Base-by-base conservation (phyloP, 2,113 vertebrate species). In the Muscicapa adusta region DNA sequence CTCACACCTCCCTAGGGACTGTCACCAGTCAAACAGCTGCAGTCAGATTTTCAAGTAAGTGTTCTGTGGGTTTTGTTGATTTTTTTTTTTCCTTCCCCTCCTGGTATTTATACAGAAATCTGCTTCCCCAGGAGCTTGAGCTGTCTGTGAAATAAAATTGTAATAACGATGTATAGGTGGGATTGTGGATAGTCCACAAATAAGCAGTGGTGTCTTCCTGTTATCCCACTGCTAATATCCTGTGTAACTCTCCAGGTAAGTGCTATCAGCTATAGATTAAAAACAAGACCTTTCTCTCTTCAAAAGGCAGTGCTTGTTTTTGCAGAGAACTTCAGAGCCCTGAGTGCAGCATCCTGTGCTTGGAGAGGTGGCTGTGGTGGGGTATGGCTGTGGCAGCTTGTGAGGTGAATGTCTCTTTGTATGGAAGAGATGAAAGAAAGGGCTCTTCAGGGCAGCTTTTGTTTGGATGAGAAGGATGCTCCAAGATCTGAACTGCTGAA, bases 11-110 rank as follows among this genome's bases (percentile, higher is more conserved):
- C 11, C 97, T 98, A 0, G 99, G 99, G 90, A 98, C 97, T 11
- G 97, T 99, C 93, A 98, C 98, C 96, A 99, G 99, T 96, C 98
- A 99, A 88, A 98, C 97, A 2, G 97, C 98, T 18, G 95, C 97
- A 73, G 97, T 99, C 93, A 98, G 98, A 68, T 96, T 98, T 43
- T 98, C 99, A 97, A 98, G 99, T 99, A 97, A 98, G 99, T 99
- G 38, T 73, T 77, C 29, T 36, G 23, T 4, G 3, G 6, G 7
- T 57, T 40, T 47, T 73, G 22, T 78, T 92, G 6, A 11, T 61
- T 89, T 81, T 56, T 89, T 81, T 56, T 8, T 15, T 61, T 48
- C 36, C 34, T 48, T 36, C 4, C 9, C 28, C 10, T 24, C 36
- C 10, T 53, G 40, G 7, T 91, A 25, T 81, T 85, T 51, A 5